These are phyloP conservation scores for Egretta garzetta DNA, from an alignment of 2,113 vertebrate species.

Conservation along the genomic window DNA sequence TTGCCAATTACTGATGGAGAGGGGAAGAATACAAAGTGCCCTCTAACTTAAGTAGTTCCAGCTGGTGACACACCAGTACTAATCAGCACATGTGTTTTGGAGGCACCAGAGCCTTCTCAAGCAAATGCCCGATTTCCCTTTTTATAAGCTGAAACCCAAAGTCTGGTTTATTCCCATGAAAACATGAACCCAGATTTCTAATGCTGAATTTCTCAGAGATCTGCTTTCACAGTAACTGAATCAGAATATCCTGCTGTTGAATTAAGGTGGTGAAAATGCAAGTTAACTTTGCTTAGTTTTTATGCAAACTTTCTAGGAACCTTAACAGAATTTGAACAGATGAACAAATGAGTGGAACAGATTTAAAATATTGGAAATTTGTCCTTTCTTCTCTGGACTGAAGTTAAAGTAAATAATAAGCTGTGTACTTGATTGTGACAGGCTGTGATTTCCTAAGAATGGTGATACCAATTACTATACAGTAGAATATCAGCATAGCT, in stretches of 20 bases:
- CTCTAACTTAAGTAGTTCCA: slow-evolving; percentile 54
- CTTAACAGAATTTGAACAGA: neutral
- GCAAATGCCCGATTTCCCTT: slow-evolving; percentile 36
- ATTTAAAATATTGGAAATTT: neutral
- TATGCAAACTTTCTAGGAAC: neutral
- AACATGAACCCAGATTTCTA: neutral
- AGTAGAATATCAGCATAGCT: neutral
- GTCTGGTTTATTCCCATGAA: neutral
- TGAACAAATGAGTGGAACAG: neutral
- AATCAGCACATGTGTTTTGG: slow-evolving; percentile 14
- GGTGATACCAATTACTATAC: neutral
- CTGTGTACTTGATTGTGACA: neutral
- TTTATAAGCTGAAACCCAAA: slow-evolving; percentile 14
- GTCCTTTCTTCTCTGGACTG: neutral
- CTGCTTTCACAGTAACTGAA: neutral
- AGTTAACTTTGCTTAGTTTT: neutral
- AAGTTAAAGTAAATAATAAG: neutral
- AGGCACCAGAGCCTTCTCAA: slow-evolving; percentile 47
- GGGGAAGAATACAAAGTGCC: slow-evolving; percentile 39
- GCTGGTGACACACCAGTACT: slow-evolving; percentile 33
- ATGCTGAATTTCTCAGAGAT: neutral
- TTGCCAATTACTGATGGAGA: slow-evolving; percentile 61
- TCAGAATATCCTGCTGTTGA: neutral
- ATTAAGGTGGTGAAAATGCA: neutral
- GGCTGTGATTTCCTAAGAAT: neutral